phyloP scores from a whole-genome alignment of 23 tunicate species.

The Halocynthia roretzi region DNA sequence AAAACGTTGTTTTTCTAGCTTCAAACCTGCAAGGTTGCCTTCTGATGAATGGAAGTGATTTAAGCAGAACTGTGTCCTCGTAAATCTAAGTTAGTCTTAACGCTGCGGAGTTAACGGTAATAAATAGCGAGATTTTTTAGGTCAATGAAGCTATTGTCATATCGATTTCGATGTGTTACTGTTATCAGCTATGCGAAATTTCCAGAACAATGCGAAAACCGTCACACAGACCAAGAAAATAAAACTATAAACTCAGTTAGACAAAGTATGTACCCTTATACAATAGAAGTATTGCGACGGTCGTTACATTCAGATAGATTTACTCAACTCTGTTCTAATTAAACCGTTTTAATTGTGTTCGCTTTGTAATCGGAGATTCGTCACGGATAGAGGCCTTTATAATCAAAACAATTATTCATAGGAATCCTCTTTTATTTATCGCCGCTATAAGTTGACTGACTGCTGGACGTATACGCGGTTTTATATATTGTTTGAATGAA shows the following conservation, averaged over 20 bases:
- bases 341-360: conserved; percentile 6
- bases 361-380: conserved; percentile 28
- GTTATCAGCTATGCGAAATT: neutral
- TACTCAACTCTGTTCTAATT: no score
- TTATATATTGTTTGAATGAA: no score
- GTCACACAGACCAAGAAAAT: neutral
- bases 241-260: no score
- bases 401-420: conserved; percentile 23
- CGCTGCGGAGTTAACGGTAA: no score
- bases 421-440: neutral
- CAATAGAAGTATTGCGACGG: conserved; percentile 18
- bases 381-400: conserved; percentile 22
- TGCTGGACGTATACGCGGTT: no score
- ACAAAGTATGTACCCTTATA: neutral
- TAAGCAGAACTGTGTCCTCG: no score
- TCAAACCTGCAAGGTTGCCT: no score
- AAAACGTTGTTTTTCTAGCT: no score
- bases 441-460: neutral
- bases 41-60: no score
- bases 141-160: neutral
- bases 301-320: conserved; percentile 10
- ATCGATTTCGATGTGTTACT: conserved; percentile 1
- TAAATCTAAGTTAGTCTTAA: no score
- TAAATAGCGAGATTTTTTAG: no score
- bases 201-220: conserved; percentile 1